These are phyloP conservation scores for Galago senegalensis DNA, from an alignment of 2,797 vertebrate species.

Conservation along the genomic window DNA sequence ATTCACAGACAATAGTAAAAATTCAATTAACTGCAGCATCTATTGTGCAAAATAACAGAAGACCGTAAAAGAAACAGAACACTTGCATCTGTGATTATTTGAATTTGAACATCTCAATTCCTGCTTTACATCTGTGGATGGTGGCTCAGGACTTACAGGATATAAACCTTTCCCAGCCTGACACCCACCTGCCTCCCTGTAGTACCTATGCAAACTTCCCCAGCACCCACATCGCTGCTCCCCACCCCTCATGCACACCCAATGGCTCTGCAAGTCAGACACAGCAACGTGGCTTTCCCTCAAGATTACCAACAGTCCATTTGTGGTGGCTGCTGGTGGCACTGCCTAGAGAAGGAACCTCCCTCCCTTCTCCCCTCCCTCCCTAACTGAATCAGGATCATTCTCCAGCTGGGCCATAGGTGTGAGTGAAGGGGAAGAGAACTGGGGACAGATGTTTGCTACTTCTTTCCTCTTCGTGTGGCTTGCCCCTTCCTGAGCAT, in stretches of 20 bases:
- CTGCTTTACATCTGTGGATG: not conserved
- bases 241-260: fast-evolving
- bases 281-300: not conserved
- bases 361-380: no score
- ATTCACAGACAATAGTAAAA: not conserved
- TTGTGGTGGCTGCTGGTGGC: not conserved
- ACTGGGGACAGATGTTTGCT: not conserved
- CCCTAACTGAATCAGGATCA: not conserved
- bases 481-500: not conserved
- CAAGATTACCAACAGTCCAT: not conserved
- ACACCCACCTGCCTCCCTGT: not conserved
- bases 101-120: not conserved
- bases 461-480: not conserved
- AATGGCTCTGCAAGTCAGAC: not conserved
- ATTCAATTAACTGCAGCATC: not conserved
- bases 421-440: not conserved
- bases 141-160: not conserved
- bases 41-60: not conserved
- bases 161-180: not conserved
- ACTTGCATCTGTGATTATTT: not conserved
- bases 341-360: no score
- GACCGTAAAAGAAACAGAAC: not conserved
- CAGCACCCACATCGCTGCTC: no score
- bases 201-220: no score
- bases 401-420: fast-evolving